These are phyloP conservation scores for Phalloptychus januarius DNA, from an alignment of 2,797 vertebrate species.

Conservation along the genomic window DNA sequence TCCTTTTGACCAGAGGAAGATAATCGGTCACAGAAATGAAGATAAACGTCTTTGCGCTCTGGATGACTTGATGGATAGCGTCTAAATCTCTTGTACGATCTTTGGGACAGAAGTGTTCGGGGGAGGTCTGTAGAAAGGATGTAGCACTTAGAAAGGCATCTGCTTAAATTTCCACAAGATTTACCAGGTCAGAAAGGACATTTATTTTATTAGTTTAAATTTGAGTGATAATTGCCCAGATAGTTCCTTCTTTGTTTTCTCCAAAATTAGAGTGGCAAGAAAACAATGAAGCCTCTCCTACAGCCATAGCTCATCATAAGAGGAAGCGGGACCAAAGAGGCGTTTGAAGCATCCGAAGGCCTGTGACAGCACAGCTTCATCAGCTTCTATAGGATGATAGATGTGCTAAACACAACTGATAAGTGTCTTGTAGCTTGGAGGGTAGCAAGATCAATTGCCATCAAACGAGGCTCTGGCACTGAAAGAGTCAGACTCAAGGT, in stretches of 20 bases:
- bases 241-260: not conserved
- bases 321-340: conserved; percentile 19
- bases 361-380: conserved; percentile 44
- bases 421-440: conserved; percentile 52
- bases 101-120: conserved; percentile 89
- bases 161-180: not conserved
- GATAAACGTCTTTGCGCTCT: conserved; percentile 86
- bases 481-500: conserved; percentile 35
- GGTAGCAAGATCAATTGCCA: conserved; percentile 67
- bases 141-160: conserved; percentile 11
- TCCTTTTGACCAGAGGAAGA: conserved; percentile 86
- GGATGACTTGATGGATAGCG: conserved; percentile 90
- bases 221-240: not conserved
- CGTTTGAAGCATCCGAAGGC: conserved; percentile 39
- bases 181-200: not conserved
- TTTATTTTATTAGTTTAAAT: not conserved
- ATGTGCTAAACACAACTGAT: conserved; percentile 52
- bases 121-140: conserved; percentile 85
- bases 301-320: conserved; percentile 31
- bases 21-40: conserved; percentile 93
- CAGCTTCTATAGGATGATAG: conserved; percentile 60
- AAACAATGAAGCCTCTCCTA: conserved; percentile 20
- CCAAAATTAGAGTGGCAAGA: not conserved
- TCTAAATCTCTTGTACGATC: conserved; percentile 90
- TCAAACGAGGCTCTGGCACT: conserved; percentile 58